Base-by-base conservation (phyloP, 2,113 vertebrate species). In the Platanista minor region DNA sequence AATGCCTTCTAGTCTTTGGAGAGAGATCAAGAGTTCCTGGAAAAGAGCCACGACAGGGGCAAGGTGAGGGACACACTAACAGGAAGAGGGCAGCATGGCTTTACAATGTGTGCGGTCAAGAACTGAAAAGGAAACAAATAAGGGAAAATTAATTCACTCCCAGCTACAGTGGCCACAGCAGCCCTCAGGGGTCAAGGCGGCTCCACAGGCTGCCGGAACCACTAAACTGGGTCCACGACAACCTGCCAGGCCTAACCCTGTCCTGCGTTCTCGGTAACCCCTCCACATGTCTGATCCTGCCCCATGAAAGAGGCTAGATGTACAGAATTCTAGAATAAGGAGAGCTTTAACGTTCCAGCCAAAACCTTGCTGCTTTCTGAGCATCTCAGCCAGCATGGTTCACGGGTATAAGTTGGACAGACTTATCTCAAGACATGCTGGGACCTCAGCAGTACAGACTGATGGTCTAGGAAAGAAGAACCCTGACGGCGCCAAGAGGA, bases 21-120 rank as follows among this genome's bases (percentile, higher is more conserved):
- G 74, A 64, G 92, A 71, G 94, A 88, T 71, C 39, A 95, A 91
- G 90, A 67, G 90, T 95, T 96, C 90, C 62, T 98, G 87, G 80
- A 96, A 77, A 88, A 96, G 18, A 84, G 77, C n/a, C 95, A 61
- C 43, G 66, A 90, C 36, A 80, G 87, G 82, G 75, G 23, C 69
- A 94, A 67, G 49, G 52, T 92, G 74, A 54, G 86, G 69, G 85
- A 93, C 52, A 72, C 41, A 49, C 67, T 78, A 91, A 92, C 77
- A 46, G 39, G 64, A 39, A 95, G 25, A 94, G 57, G 91, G 86
- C 31, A 88, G 23, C 36, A 80, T 8, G 12, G 36, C 81, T 33
- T 91, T 52, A 23, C 7, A 46, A 20, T 72, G 17, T 80, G 21
- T 39, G 33, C 18, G 77, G 57, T 75, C 95, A 97, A 84, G 80